A percentile compares a stretch with the other conserved stretches of the same genome.
Evolutionary conservation across 2,797 vertebrate species (phyloP).

Genomic region (Erethizon dorsatum): DNA sequence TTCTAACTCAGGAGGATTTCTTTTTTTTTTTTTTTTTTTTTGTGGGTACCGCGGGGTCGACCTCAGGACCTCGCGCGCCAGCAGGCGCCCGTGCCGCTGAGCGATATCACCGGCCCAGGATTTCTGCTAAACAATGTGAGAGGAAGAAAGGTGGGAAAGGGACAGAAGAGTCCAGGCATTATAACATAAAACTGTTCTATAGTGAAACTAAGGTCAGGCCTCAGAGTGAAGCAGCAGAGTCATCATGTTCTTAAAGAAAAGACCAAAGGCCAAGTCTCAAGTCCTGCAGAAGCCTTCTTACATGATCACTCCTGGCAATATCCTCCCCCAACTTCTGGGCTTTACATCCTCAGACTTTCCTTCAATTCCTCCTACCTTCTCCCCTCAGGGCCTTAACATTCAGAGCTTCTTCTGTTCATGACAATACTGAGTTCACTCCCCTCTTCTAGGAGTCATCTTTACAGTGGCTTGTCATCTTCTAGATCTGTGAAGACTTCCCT

Average conservation of each 20-base stretch:
- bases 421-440: not conserved
- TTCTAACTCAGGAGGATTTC: not conserved
- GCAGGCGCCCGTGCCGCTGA: no score
- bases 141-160: not conserved
- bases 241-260: not conserved
- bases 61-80: no score
- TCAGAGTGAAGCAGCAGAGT: not conserved
- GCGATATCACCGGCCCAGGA: no score
- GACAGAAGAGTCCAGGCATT: not conserved
- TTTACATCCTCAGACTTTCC: not conserved
- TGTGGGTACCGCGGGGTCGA: no score
- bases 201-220: not conserved
- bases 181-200: not conserved
- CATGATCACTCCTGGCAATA: not conserved
- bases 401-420: not conserved
- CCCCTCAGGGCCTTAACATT: not conserved
- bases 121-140: not conserved
- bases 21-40: no score
- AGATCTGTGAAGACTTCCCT: not conserved
- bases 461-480: not conserved
- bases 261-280: not conserved
- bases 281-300: not conserved
- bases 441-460: not conserved
- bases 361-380: not conserved
- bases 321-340: no score